Percentiles rank a stretch among this genome's conserved stretches.
phyloP scores from a whole-genome alignment of 2,888 invertebrate genomes.

The Pseudococcus viburni region DNA sequence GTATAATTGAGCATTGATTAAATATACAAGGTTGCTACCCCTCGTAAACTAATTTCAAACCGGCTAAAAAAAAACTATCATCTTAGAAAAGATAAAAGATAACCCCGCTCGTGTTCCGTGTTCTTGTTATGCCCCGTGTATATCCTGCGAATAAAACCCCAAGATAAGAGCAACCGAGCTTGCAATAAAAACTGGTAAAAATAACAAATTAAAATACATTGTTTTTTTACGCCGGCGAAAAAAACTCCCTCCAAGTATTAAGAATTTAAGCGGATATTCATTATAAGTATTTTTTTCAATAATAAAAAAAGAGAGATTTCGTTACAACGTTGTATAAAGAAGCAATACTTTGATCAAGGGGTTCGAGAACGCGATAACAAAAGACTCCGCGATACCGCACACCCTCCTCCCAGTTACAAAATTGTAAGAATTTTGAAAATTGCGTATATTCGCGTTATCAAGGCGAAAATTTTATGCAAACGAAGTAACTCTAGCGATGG shows the following conservation, averaged over 20 bases:
- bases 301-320: conserved; percentile 47
- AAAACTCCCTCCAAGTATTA: conserved; percentile 41
- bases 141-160: background rate
- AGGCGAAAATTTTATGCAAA: conserved; percentile 38
- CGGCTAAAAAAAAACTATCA: conserved; percentile 17
- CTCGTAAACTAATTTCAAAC: conserved; percentile 45
- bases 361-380: conserved; percentile 32
- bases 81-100: conserved; percentile 40
- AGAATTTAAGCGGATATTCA: conserved; percentile 50
- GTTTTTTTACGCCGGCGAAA: conserved; percentile 25
- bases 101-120: background rate
- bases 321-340: conserved; percentile 46
- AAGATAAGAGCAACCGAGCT: conserved; percentile 51
- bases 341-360: conserved; percentile 43
- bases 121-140: background rate
- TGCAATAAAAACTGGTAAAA: conserved; percentile 55
- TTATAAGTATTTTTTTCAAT: conserved; percentile 55
- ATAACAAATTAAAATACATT: conserved; percentile 56
- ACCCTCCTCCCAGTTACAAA: background rate
- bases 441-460: conserved; percentile 41
- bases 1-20: conserved; percentile 49
- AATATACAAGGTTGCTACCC: conserved; percentile 49
- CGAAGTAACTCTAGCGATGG: background rate
- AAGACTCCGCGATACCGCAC: background rate
- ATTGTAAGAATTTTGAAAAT: conserved; percentile 4